Conservation (phyloP, 2,113 vertebrate species). For the Apus apus region DNA sequence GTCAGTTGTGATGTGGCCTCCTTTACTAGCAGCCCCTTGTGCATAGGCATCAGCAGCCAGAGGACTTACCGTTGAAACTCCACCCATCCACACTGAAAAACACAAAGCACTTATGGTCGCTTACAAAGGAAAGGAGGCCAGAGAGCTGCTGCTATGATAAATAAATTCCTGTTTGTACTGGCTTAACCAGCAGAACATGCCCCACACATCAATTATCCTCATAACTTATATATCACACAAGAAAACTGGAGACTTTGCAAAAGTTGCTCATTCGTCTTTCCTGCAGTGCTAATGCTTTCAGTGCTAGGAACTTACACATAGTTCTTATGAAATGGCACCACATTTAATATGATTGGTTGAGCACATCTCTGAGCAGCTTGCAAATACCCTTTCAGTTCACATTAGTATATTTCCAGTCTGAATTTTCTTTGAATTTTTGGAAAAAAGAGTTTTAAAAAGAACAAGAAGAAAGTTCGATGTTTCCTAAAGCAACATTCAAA, state of each 20-base stretch:
- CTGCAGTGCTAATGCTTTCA: slow-evolving; percentile 13
- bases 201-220: background rate
- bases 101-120: background rate
- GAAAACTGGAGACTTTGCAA: background rate
- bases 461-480: slow-evolving; percentile 63
- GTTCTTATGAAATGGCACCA: slow-evolving; percentile 14
- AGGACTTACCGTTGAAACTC: background rate
- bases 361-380: slow-evolving; percentile 46
- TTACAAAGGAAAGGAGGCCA: background rate
- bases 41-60: fast-evolving
- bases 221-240: background rate
- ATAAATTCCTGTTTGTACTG: background rate
- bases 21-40: background rate
- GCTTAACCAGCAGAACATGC: background rate
- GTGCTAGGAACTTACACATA: background rate
- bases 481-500: slow-evolving; percentile 79
- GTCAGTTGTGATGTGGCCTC: background rate
- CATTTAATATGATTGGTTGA: slow-evolving; percentile 40
- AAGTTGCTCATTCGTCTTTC: slow-evolving; percentile 22
- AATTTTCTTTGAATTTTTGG: slow-evolving; percentile 67
- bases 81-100: fast-evolving
- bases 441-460: slow-evolving; percentile 53
- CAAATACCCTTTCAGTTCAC: slow-evolving; percentile 65
- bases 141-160: background rate
- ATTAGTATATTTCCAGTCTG: slow-evolving; percentile 59